A percentile compares a stretch with the other conserved stretches of the same genome.
Evolutionary conservation across 1,140 invertebrate genomes (phyloP).

Genomic region (Aphaenogaster floridana): DNA sequence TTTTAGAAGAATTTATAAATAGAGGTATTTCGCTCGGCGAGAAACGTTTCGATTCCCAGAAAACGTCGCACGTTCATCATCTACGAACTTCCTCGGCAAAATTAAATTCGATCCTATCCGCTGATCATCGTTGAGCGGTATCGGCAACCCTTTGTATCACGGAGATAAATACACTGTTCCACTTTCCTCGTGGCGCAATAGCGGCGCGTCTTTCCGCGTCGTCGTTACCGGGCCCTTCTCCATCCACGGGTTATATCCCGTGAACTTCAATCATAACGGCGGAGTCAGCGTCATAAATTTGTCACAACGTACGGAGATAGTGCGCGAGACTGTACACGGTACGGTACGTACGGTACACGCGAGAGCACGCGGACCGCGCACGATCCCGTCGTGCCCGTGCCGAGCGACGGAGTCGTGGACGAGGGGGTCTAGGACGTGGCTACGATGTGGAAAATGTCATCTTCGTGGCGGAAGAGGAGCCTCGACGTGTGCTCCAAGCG

Average conservation of each 20-base stretch:
- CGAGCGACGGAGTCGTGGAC: slow-evolving; percentile 56
- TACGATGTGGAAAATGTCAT: slow-evolving; percentile 75
- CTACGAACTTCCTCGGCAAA: neutral
- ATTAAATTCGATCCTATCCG: neutral
- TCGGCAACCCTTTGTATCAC: slow-evolving; percentile 62
- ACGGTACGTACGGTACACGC: slow-evolving; percentile 32
- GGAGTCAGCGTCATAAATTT: slow-evolving; percentile 70
- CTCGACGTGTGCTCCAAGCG: slow-evolving; percentile 68
- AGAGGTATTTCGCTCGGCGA: neutral
- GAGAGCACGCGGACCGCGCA: slow-evolving; percentile 49
- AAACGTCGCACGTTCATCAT: neutral
- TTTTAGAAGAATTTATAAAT: neutral
- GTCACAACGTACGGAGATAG: slow-evolving; percentile 59
- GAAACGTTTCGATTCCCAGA: neutral
- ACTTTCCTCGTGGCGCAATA: slow-evolving; percentile 52
- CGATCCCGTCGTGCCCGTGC: slow-evolving; percentile 41
- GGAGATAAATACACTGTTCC: slow-evolving; percentile 51
- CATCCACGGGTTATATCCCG: slow-evolving; percentile 9
- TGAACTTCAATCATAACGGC: slow-evolving; percentile 71
- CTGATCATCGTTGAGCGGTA: neutral
- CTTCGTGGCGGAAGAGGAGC: slow-evolving; percentile 78
- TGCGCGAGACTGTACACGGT: slow-evolving; percentile 3
- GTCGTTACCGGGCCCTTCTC: slow-evolving; percentile 21
- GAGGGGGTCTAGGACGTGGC: slow-evolving; percentile 36
- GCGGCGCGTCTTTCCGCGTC: slow-evolving; percentile 8